Evolutionary conservation across 2,888 invertebrate genomes (phyloP).

Genomic region (Elaeidobius kamerunicus): DNA sequence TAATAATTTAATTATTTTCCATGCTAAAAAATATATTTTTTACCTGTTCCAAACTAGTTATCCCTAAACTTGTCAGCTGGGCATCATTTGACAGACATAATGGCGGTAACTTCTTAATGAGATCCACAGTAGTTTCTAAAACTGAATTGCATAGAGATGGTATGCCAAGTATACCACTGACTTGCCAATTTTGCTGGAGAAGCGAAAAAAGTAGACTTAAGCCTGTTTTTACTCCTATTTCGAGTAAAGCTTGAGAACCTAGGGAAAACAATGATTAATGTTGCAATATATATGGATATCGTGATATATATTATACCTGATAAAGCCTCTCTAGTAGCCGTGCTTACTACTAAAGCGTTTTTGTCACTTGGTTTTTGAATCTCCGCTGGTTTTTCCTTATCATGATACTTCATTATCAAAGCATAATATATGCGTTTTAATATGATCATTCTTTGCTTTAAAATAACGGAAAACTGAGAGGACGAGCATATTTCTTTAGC

Average conservation of each 20-base stretch:
- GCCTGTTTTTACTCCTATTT: constrained; percentile 61
- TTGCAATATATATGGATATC: too few relatives aligned
- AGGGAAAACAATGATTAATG: constrained; percentile 25
- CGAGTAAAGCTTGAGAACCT: constrained; percentile 56
- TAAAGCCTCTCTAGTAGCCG: constrained; percentile 35
- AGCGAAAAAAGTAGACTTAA: constrained; percentile 58
- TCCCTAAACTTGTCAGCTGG: constrained; percentile 54
- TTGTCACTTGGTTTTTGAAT: constrained; percentile 14
- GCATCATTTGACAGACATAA: constrained; percentile 58
- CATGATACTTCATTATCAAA: constrained; percentile 55
- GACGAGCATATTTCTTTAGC: constrained; percentile 56
- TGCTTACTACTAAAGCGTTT: constrained; percentile 28
- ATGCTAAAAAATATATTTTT: constrained; percentile 35
- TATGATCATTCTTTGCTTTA: constrained; percentile 56
- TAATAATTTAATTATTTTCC: too few relatives aligned
- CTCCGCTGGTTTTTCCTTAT: constrained; percentile 45
- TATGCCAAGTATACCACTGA: constrained; percentile 45
- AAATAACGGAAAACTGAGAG: constrained; percentile 55
- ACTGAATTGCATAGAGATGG: constrained; percentile 58
- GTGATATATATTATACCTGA: constrained; percentile 13
- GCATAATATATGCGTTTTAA: constrained; percentile 59
- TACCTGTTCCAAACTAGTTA: constrained; percentile 56
- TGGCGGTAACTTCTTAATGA: constrained; percentile 56
- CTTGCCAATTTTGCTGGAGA: constrained; percentile 58
- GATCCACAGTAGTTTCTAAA: constrained; percentile 55